These are phyloP conservation scores for Paracanthobrama guichenoti DNA, from an alignment of 2,113 vertebrate genomes.

Conservation along the genomic window DNA sequence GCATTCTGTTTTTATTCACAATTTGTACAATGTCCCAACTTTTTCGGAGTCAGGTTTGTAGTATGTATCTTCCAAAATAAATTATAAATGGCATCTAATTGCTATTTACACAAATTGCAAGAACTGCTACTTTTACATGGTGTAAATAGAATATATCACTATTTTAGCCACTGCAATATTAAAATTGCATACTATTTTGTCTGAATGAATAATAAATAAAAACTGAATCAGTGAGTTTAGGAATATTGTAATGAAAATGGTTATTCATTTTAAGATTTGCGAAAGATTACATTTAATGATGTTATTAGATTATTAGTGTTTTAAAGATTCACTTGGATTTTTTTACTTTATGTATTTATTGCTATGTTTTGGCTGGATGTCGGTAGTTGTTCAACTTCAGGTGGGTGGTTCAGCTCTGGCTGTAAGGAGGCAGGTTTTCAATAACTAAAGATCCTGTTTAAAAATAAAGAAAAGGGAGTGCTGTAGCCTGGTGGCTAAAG, in stretches of 20 bases:
- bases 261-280: too few species aligned
- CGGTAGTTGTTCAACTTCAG: background rate
- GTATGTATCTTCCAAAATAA: too few species aligned
- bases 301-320: background rate
- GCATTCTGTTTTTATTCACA: too few species aligned
- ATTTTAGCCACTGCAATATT: background rate
- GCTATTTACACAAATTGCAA: too few species aligned
- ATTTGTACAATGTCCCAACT: too few species aligned
- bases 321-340: background rate
- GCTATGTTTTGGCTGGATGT: background rate
- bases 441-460: background rate
- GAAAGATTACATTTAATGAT: background rate
- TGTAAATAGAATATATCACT: too few species aligned
- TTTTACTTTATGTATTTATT: too few species aligned
- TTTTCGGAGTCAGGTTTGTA: too few species aligned
- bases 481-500: background rate
- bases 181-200: background rate
- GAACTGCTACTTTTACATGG: too few species aligned
- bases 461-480: background rate
- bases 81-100: too few species aligned
- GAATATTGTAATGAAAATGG: background rate
- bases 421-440: background rate
- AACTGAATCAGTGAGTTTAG: too few species aligned
- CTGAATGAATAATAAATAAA: background rate
- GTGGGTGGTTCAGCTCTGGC: background rate